Evolutionary conservation across 2,797 vertebrate genomes (phyloP), one percentile per base, ranked within the genome.

Genomic region (Argyrosomus regius): DNA sequence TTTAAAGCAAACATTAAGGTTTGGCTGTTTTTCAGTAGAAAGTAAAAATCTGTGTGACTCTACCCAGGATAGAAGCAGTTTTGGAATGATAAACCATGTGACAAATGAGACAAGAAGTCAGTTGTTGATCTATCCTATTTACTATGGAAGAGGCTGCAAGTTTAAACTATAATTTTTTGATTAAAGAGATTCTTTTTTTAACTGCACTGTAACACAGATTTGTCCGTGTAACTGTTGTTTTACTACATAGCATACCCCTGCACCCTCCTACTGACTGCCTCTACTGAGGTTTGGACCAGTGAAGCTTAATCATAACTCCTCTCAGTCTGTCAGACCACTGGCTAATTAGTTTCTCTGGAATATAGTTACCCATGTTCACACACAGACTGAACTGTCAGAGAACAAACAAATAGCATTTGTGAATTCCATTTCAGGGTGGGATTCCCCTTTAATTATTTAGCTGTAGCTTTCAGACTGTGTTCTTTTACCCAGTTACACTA

Each of bases 291-390:
- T 72, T 77, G 72, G 50, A 81, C 79, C 52, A 69, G 57, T 75
- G 81, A 84, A 73, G 63, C 75, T 48, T 24, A 59, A 76, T 82
- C 48, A 69, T 83, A 80, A 67, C 88, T 83, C 64, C 72, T 67
- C 62, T 84, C 77, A 60, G 66, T 75, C 81, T 88, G 79, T 88
- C 76, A 87, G 80, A 86, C 78, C 75, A 71, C 69, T 83, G 71
- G 77, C 72, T 88, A 91, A 91, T 91, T 87, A 88, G 81, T 80
- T 88, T 83, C 66, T 81, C 72, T 88, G 83, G 77, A 90, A 89
- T 86, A 79, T 78, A 76, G 75, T 83, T 87, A 69, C 66, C 59
- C 79, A 46, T 81, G 72, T 88, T 91, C 83, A 85, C 87, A 76
- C 71, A 80, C 49, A 75, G 72, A 43, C 66, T 74, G 56, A 83